phyloP scores from a whole-genome alignment of 2,888 invertebrate genomes.

The Iselma pallidipennis region DNA sequence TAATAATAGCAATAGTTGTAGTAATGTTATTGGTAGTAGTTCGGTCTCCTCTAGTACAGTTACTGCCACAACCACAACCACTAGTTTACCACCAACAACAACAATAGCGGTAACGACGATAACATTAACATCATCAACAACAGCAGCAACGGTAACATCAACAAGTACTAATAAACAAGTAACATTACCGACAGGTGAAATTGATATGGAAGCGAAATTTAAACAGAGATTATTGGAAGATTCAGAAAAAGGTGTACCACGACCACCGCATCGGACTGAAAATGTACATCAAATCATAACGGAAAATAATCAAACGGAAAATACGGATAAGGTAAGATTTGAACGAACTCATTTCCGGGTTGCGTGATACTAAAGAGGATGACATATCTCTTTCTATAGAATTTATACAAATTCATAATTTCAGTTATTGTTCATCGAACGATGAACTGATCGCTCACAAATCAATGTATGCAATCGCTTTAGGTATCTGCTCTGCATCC shows the following conservation, averaged over 20 bases:
- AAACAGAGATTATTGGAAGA: constrained; percentile 63
- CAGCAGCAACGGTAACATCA: constrained; percentile 13
- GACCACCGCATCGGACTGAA: constrained; percentile 49
- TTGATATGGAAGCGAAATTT: constrained; percentile 61
- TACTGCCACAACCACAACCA: neutral
- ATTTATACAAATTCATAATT: too few species aligned
- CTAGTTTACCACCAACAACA: too few species aligned
- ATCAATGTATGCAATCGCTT: too few species aligned
- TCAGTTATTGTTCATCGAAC: too few species aligned
- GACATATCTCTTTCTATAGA: too few species aligned
- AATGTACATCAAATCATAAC: constrained; percentile 28
- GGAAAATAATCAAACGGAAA: constrained; percentile 24
- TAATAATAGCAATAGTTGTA: constrained; percentile 10
- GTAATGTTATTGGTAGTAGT: neutral
- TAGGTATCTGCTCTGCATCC: too few species aligned
- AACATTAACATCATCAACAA: neutral
- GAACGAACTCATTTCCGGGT: too few species aligned
- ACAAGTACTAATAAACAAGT: constrained; percentile 43
- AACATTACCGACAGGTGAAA: constrained; percentile 57
- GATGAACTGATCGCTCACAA: too few species aligned
- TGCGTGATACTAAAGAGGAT: too few species aligned
- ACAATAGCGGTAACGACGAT: neutral
- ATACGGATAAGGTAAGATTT: constrained; percentile 35
- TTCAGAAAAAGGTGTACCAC: constrained; percentile 45
- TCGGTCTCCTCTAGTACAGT: neutral